Base-by-base conservation (phyloP, 2,888 invertebrate genomes). In the Drosophila mimetica region DNA sequence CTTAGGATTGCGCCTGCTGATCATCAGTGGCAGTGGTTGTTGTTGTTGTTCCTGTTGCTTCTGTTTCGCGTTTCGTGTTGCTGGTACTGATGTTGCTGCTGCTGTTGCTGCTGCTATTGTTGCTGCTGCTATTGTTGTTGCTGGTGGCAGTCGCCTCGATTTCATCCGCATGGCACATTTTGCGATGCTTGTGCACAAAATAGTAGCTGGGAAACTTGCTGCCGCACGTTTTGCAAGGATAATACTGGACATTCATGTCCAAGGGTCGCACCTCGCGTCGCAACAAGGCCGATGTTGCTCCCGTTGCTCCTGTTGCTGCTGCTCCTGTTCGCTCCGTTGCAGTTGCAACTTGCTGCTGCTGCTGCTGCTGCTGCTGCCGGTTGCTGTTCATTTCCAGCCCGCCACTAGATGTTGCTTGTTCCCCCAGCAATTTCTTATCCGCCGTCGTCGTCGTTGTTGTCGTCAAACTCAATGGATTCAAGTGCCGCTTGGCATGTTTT, bases 141-240 rank as follows among this genome's bases (percentile, higher is more conserved):
- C 34, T 58, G n/a, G 16, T 48, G 32, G 63, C 64, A 1, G 67
- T 32, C 41, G 77, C 79, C 28, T 91, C 91, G 18, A 86, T 42
- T 57, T 92, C 92, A 54, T 91, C 91, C 18, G 95, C 94, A 89
- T 97, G 97, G 88, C 97, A 97, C 85, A 95, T 92, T 92, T 97
- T 97, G 54, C 97, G 93, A 90, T 97, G 97, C 89, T 97, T 97
- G 90, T 97, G 97, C 22, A 97, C 97, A 92, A 97, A 97, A 92
- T 97, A 97, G 90, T 97, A 97, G 76, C 97, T 97, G 1, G 97
- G 97, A 90, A 97, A 97, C 91, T 97, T 97, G 82, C 95, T 96
- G 18, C 97, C 97, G 91, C 97, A 97, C 0, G 96, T 97, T 92
- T 97, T 97, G 92, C 97, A 97, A 0, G 97, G 97, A 92, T 97